Percentiles rank a stretch among this genome's conserved stretches.
These are phyloP conservation scores for Megatriorchis doriae DNA, from an alignment of 2,113 vertebrate species.

Conservation along the genomic window DNA sequence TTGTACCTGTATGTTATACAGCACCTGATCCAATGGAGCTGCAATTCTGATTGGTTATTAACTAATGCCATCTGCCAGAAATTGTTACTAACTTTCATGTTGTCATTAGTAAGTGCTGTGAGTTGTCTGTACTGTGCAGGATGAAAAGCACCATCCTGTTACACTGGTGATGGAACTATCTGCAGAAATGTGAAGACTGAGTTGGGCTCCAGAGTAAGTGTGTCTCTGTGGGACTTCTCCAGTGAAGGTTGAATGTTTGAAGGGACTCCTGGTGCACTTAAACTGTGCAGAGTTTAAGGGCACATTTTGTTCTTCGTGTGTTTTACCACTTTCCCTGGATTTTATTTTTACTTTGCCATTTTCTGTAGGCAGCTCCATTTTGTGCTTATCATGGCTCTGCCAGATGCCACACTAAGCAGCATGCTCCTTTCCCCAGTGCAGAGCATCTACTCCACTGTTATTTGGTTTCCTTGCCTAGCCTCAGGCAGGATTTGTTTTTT, in stretches of 20 bases:
- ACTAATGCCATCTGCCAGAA: background rate
- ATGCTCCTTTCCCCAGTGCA: background rate
- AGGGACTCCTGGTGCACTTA: background rate
- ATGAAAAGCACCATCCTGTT: background rate
- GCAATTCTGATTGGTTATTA: background rate
- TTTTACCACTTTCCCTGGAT: background rate
- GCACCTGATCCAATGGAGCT: background rate
- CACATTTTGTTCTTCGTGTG: background rate
- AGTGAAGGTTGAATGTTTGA: background rate
- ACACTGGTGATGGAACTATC: background rate
- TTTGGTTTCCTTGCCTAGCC: conserved; percentile 34
- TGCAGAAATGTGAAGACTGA: background rate
- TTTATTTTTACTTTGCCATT: background rate
- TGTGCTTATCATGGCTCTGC: conserved; percentile 31
- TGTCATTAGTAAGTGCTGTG: background rate
- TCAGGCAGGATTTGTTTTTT: conserved; percentile 41
- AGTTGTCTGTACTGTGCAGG: background rate
- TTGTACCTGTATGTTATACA: background rate
- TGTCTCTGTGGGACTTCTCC: background rate
- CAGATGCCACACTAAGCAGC: background rate
- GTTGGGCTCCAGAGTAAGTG: background rate
- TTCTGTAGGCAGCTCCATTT: conserved; percentile 5
- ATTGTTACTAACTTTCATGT: background rate
- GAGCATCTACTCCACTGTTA: background rate
- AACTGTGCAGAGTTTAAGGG: background rate